Evolutionary conservation across 2,113 vertebrate species (phyloP).

Genomic region (Amia ocellicauda): DNA sequence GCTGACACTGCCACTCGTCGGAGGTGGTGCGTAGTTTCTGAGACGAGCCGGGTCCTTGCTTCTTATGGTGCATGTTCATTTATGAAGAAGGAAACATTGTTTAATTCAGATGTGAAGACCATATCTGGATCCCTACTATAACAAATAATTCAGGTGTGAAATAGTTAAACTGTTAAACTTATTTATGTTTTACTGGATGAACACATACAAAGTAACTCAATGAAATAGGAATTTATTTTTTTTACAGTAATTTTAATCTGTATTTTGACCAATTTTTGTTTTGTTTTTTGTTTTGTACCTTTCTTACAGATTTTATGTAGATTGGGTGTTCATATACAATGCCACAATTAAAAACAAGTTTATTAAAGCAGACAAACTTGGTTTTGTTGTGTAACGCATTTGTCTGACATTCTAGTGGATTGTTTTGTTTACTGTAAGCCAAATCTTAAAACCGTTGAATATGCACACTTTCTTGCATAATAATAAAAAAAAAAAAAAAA

Average conservation of each 20-base stretch:
- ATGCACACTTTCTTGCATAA: too few relatives aligned
- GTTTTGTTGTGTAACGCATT: slow-evolving; percentile 17
- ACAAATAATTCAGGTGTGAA: neutral
- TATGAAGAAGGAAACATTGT: neutral
- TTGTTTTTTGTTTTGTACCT: slow-evolving; percentile 24
- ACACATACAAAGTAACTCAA: neutral
- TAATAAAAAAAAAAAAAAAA: too few relatives aligned
- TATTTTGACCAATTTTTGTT: slow-evolving; percentile 21
- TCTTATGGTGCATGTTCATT: neutral
- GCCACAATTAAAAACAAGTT: slow-evolving; percentile 13
- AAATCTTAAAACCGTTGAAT: too few relatives aligned
- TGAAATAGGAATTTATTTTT: slow-evolving; percentile 14
- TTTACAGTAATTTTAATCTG: slow-evolving; percentile 21
- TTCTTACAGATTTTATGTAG: slow-evolving; percentile 20
- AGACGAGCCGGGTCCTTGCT: neutral
- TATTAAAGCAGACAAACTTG: slow-evolving; percentile 14
- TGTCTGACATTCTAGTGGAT: too few relatives aligned
- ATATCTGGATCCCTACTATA: neutral
- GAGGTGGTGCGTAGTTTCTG: slow-evolving; percentile 1
- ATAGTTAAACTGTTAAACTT: slow-evolving; percentile 3
- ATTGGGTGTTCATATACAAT: slow-evolving; percentile 15
- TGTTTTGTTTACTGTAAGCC: too few relatives aligned
- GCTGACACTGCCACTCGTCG: neutral
- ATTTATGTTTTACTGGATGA: slow-evolving; percentile 17
- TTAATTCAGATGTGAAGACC: neutral